These are phyloP conservation scores for Tretioscincus oriximinensis DNA, from an alignment of 2,113 vertebrate genomes.

Conservation along the genomic window DNA sequence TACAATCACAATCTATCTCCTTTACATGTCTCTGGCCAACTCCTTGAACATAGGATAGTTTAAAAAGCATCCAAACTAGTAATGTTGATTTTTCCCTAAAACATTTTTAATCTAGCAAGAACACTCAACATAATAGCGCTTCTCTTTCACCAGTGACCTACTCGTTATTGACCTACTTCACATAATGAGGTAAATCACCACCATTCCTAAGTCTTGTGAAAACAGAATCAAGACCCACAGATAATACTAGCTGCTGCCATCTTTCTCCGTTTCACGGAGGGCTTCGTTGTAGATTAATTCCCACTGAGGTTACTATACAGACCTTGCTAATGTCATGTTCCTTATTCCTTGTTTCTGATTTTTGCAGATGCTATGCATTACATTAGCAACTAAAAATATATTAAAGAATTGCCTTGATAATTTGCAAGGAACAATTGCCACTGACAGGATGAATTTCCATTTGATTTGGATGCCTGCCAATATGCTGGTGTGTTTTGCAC, in stretches of 20 bases:
- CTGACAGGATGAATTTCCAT: not conserved
- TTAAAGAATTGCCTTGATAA: not conserved
- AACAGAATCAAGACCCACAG: not conserved
- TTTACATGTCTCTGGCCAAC: not conserved
- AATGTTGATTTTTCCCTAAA: not conserved
- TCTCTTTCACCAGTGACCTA: not conserved
- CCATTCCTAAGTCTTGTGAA: not conserved
- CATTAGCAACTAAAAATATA: not conserved
- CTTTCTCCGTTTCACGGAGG: not conserved
- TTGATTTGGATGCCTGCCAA: not conserved
- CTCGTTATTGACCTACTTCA: not conserved
- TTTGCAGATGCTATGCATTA: not conserved
- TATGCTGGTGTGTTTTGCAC: not conserved
- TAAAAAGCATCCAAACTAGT: conserved; percentile 9
- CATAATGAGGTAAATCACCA: not conserved
- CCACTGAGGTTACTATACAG: not conserved
- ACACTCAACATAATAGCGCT: not conserved
- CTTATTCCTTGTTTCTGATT: not conserved
- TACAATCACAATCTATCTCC: not conserved
- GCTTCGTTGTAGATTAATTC: not conserved
- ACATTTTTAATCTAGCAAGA: not conserved
- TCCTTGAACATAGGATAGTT: not conserved
- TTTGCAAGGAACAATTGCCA: not conserved
- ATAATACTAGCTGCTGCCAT: not conserved
- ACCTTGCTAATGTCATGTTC: not conserved